These are phyloP conservation scores for Bombus pascuorum DNA, from an alignment of 1,140 invertebrate genomes.

Conservation along the genomic window DNA sequence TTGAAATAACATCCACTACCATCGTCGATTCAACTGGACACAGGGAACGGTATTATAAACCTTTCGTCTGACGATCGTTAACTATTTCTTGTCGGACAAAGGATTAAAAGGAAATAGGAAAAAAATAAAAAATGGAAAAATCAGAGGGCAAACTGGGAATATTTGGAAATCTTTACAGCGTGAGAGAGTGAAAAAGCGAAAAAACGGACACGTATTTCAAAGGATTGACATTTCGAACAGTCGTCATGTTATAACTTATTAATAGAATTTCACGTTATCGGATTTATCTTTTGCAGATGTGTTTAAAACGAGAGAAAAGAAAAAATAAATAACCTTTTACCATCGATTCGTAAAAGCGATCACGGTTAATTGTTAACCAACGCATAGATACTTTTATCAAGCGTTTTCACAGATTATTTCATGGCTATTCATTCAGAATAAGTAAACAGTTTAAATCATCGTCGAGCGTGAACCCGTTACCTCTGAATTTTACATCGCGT, in stretches of 20 bases:
- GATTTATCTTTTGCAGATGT: neutral
- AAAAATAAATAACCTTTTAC: neutral
- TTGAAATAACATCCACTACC: slow-evolving; percentile 47
- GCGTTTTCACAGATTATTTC: slow-evolving; percentile 6
- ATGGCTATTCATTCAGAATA: neutral
- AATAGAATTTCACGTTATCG: neutral
- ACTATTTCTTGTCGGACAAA: neutral
- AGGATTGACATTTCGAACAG: neutral
- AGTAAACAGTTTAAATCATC: slow-evolving; percentile 43
- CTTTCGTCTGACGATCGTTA: neutral
- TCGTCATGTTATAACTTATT: neutral
- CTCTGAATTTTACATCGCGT: slow-evolving; percentile 26
- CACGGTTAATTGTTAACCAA: neutral
- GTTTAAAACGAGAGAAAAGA: neutral
- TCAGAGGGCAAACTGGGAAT: neutral
- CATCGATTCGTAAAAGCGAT: neutral
- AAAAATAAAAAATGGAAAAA: too few species aligned
- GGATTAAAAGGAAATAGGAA: neutral
- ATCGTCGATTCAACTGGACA: neutral
- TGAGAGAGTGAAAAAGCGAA: neutral
- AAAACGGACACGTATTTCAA: neutral
- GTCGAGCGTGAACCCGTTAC: neutral
- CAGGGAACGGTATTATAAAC: slow-evolving; percentile 20
- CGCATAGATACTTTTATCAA: neutral
- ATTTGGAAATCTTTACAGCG: neutral